phyloP scores from a whole-genome alignment of 2,888 invertebrate species.

The Tipula unca region DNA sequence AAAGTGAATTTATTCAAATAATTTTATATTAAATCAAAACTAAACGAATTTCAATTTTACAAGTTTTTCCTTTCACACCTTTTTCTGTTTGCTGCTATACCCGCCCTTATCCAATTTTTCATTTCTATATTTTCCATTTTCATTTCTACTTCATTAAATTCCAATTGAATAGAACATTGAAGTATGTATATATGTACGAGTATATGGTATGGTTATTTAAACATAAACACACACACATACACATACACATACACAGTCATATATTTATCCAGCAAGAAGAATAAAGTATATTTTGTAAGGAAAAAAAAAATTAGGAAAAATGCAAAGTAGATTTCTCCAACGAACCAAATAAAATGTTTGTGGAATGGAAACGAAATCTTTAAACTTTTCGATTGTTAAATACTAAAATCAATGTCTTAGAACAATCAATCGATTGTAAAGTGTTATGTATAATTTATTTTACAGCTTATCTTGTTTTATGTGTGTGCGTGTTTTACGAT shows the following conservation, averaged over 20 bases:
- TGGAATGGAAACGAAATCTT: background rate
- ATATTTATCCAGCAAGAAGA: background rate
- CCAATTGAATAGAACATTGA: background rate
- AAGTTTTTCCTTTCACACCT: background rate
- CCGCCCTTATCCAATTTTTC: background rate
- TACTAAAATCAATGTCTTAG: background rate
- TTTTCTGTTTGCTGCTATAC: background rate
- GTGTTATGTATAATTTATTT: too few relatives aligned
- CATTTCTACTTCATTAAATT: conserved; percentile 14
- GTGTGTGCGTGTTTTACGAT: too few relatives aligned
- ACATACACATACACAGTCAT: background rate
- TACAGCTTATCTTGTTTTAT: too few relatives aligned
- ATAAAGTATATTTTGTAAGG: background rate
- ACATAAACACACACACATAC: background rate
- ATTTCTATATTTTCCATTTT: background rate
- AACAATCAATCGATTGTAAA: background rate
- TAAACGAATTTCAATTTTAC: background rate
- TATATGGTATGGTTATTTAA: background rate
- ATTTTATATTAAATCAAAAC: background rate
- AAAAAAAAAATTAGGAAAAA: background rate
- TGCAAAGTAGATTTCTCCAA: background rate
- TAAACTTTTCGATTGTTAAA: background rate
- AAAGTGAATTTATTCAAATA: background rate
- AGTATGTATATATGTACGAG: background rate
- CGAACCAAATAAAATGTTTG: background rate